Conservation (phyloP, 2,888 invertebrate genomes). For the Augiades crinisus region DNA sequence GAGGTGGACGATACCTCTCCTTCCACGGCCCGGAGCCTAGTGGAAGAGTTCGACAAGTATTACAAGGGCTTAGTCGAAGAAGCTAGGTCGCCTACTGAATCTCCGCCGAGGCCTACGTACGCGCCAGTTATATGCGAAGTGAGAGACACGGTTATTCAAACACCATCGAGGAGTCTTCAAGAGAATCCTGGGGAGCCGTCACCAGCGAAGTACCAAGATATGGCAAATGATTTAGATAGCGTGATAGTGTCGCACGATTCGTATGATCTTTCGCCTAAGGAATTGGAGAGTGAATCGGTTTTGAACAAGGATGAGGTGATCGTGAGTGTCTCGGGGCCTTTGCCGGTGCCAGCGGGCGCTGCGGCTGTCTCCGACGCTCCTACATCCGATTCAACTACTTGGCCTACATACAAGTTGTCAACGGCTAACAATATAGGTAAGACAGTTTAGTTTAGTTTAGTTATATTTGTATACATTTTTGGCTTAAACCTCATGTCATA, state of each 20-base stretch:
- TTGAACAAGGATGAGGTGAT: conserved; percentile 20
- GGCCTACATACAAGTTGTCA: conserved; percentile 34
- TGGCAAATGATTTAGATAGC: conserved; percentile 20
- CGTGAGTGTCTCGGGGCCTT: conserved; percentile 48
- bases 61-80: conserved; percentile 55
- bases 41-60: conserved; percentile 70
- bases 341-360: conserved; percentile 61
- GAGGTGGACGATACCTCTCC: conserved; percentile 55
- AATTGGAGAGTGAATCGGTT: conserved; percentile 31
- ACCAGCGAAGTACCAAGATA: neutral
- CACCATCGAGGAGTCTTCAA: conserved; percentile 9
- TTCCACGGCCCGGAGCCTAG: conserved; percentile 69
- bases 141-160: conserved; percentile 11
- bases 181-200: no score
- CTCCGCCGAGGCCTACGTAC: conserved; percentile 6
- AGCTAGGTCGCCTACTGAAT: conserved; percentile 38
- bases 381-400: conserved; percentile 36
- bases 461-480: neutral
- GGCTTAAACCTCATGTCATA: no score
- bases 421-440: conserved; percentile 26
- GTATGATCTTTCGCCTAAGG: conserved; percentile 30
- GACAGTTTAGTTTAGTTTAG: neutral
- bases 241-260: conserved; percentile 3
- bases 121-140: neutral
- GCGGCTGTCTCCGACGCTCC: conserved; percentile 40